These are phyloP conservation scores for Nycteola revayana DNA, from an alignment of 2,888 invertebrate genomes.

Conservation along the genomic window DNA sequence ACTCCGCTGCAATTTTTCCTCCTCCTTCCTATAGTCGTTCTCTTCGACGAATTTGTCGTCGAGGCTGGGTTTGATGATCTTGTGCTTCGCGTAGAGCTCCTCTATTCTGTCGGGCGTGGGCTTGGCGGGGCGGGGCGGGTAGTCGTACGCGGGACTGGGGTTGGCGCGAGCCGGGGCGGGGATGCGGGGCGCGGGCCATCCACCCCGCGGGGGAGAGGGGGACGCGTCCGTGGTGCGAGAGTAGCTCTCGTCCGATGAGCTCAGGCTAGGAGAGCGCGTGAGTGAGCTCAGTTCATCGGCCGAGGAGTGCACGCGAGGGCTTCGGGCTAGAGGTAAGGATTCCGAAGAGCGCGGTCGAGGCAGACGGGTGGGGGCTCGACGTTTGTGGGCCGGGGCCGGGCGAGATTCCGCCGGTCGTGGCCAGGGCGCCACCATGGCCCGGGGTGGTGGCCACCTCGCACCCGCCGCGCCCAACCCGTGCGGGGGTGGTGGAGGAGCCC, in stretches of 20 bases:
- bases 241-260: constrained; percentile 93
- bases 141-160: constrained; percentile 77
- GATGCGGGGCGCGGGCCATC: constrained; percentile 38
- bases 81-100: constrained; percentile 70
- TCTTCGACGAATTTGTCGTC: constrained; percentile 46
- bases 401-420: constrained; percentile 79
- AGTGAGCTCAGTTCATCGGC: constrained; percentile 92
- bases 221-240: constrained; percentile 89
- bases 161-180: constrained; percentile 77
- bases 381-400: constrained; percentile 62
- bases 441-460: constrained; percentile 75
- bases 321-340: constrained; percentile 81
- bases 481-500: constrained; percentile 83
- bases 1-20: constrained; percentile 72
- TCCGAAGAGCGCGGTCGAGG: constrained; percentile 86
- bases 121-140: constrained; percentile 79
- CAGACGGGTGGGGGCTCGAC: constrained; percentile 69
- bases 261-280: constrained; percentile 90
- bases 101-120: constrained; percentile 59
- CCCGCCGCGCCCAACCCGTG: constrained; percentile 63
- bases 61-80: constrained; percentile 59
- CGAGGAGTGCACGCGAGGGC: constrained; percentile 87
- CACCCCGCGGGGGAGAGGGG: constrained; percentile 82
- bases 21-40: constrained; percentile 65
- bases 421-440: constrained; percentile 83